Base-by-base conservation (phyloP, 2,888 invertebrate genomes). In the Phyto melanocephala region DNA sequence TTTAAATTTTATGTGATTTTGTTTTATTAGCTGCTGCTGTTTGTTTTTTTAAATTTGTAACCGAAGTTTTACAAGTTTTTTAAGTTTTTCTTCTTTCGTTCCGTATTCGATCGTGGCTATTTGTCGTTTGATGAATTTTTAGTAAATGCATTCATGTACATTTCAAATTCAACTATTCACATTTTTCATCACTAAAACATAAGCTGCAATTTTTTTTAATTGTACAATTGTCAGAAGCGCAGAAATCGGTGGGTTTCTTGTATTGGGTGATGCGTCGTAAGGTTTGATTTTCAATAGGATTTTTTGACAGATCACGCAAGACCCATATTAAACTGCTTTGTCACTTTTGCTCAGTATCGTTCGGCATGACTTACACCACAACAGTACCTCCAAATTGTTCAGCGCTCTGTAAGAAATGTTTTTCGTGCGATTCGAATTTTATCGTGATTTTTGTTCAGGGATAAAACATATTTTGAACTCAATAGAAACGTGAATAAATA, bases 81-180 rank as follows among this genome's bases (percentile, higher is more conserved):
- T 74, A 40, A 65, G 10, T 15, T 63, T 68, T 70, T 50, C 42
- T 68, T 60, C 45, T 76, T 79, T 52, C 28, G 82, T 76, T 79
- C 71, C 82, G 79, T 82, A 60, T 71, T 75, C 79, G 79, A 76
- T 75, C 62, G 75, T 50, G 67, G 75, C 79, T 79, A 42, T 62
- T 76, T 76, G 52, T 82, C 79, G 79, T 82, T 79, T 82, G 82
- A 79, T 65, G 62, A 76, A 42, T 76, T 75, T 79, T 79, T 65
- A 76, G 75, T 79, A 67, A 76, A 79, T 79, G 79, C 71, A 74
- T 60, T n/a, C 71, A 74, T 60, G 11, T 20, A 67, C 58, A 79
- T 71, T 77, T 81, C 76, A 58, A 20, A 45, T 62, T 74, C 24
- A 24, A 42, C 28, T 15, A 47, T 63, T 70, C 35, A 65, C 58